Base-by-base conservation (phyloP, 92 coral and sea anemone species). In the Montipora capitata region DNA sequence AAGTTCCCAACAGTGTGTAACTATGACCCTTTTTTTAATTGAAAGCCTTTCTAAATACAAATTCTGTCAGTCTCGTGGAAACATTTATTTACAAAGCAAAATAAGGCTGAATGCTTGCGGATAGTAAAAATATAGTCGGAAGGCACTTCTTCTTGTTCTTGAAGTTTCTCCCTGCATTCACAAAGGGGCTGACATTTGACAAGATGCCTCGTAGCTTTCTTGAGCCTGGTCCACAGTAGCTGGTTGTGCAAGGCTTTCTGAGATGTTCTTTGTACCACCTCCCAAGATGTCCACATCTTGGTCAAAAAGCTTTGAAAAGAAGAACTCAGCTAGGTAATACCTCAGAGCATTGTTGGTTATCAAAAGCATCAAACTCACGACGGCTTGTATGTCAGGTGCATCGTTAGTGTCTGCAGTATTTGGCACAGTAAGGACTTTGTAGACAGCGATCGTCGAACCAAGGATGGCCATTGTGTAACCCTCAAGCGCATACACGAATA, bases 321-420 rank as follows among this genome's bases (percentile, higher is more conserved):
- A 92, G 80, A 92, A 89, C 51, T 92, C 90, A 13, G 87, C 95
- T 58, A 84, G 40, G 45, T 78, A 74, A 66, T 84, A 75, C 10
- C 95, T 87, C 17, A 89, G 83, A 40, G 84, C 93, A 76, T 89
- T 92, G 83, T 82, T 85, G 48, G 74, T 89, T 67, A 92, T 89
- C 20, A 92, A 79, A 12, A 92, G 85, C 90, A 92, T 67, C 48
- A 92, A 52, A 81, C 78, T 78, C 1, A 68, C 76, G 15, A 92
- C 93, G 45, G 92, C 56, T 51, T 71, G 43, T 5, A 65, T 66
- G 64, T 77, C 84, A 49, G 91, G 95, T 18, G 79, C 40, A 35
- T 11, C 83, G 5, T 54, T 49, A 77, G 17, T 68, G 64, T 9
- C 49, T 3, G 51, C 49, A 7, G 66, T 56, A 15, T 51, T 61